These are phyloP conservation scores for Nestor notabilis DNA, from an alignment of 2,113 vertebrate species.

Conservation along the genomic window DNA sequence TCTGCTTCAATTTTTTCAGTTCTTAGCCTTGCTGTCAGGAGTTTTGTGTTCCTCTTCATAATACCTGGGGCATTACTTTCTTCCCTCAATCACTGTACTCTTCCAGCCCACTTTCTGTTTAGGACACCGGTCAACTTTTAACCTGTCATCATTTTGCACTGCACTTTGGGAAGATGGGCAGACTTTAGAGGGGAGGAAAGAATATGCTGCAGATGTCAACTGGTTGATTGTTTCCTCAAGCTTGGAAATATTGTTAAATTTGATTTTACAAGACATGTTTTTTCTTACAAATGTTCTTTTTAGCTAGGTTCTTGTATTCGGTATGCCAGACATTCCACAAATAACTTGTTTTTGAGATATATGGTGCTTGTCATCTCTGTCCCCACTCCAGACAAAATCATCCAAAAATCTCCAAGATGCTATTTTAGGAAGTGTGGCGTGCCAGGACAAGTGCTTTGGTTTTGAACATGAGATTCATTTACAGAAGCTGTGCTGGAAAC, in stretches of 20 bases:
- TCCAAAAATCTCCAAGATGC: not conserved
- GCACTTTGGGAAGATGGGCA: not conserved
- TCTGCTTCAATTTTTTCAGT: not conserved
- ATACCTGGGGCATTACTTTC: not conserved
- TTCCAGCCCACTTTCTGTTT: not conserved
- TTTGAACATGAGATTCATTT: not conserved
- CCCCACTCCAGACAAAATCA: not conserved
- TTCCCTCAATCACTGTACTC: not conserved
- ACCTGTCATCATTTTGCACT: not conserved
- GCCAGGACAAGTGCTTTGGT: not conserved
- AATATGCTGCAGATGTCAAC: not conserved
- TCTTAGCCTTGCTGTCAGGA: not conserved
- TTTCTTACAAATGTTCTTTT: not conserved
- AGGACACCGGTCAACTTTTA: not conserved
- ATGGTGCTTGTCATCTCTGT: not conserved
- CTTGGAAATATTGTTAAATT: not conserved
- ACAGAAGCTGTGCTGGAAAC: not conserved
- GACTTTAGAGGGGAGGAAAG: not conserved
- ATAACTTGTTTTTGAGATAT: not conserved
- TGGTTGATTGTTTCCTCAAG: not conserved
- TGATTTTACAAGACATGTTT: not conserved
- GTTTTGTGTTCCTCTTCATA: not conserved
- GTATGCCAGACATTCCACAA: not conserved
- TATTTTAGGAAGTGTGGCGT: not conserved
- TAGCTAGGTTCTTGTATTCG: not conserved